Conservation (phyloP, 2,888 invertebrate species). For the Conus canariensis region DNA sequence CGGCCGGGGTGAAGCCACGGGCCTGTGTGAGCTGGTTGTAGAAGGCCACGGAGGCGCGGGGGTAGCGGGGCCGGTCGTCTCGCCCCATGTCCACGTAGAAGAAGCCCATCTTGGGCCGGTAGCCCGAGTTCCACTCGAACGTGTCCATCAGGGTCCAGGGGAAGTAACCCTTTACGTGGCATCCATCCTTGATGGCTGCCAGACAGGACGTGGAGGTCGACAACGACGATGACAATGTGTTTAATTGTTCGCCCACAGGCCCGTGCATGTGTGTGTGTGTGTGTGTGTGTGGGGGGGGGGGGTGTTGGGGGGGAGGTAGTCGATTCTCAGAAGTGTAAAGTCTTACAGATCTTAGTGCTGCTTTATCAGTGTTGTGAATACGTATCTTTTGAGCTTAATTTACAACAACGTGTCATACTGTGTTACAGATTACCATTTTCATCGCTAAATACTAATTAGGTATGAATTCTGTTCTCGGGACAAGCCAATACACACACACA, state of each 20-base stretch:
- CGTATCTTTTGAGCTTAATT: too few relatives aligned
- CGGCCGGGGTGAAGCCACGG: conserved; percentile 57
- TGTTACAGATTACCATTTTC: too few relatives aligned
- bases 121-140: conserved; percentile 90
- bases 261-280: too few relatives aligned
- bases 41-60: conserved; percentile 82
- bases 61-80: conserved; percentile 84
- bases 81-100: conserved; percentile 86
- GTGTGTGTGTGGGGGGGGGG: too few relatives aligned
- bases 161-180: conserved; percentile 83
- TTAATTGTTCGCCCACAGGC: not conserved
- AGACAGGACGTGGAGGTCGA: not conserved
- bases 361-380: too few relatives aligned
- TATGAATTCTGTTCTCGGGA: too few relatives aligned
- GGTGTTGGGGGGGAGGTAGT: too few relatives aligned
- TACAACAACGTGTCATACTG: too few relatives aligned
- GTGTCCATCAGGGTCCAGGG: conserved; percentile 90
- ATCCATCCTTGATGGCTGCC: conserved; percentile 63
- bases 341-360: too few relatives aligned
- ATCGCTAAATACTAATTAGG: too few relatives aligned
- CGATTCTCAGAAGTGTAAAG: too few relatives aligned
- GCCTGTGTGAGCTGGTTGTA: conserved; percentile 62
- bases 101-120: conserved; percentile 85
- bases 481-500: too few relatives aligned
- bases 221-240: not conserved